Base-by-base conservation (phyloP, 2,888 invertebrate genomes). In the Thumatha senex region DNA sequence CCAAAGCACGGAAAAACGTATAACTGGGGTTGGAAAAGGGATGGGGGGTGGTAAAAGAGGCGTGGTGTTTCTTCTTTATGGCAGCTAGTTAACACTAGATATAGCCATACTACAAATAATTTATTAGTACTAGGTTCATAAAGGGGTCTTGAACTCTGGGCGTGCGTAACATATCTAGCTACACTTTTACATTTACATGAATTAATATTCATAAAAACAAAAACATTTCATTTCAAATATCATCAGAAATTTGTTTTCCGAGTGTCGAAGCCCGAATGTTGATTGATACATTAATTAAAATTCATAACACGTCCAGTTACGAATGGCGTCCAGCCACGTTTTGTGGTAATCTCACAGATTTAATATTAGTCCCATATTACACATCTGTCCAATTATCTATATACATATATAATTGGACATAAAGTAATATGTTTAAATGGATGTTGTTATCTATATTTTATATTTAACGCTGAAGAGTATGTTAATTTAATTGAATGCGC, bases 241-340 rank as follows among this genome's bases (percentile, higher is more conserved):
- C 47, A 50, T 45, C 51, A 41, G 51, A 2, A 7, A 39, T 18
- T 31, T 43, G 15, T 44, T 45, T 48, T 33, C 18, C 42, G 42
- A 56, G 45, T 45, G 48, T 45, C 31, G 44, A 51, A 43, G 40
- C 18, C 14, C 7, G 29, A 40, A 48, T 45, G 36, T 56, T 61
- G 56, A 64, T 57, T 60, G 59, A 68, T 66, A 55, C 18, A 55
- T 54, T 58, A 55, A 63, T 67, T 69, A 49, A 55, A 63, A 69
- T 69, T 66, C 67, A 66, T 54, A 48, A 51, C 61, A 58, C 61
- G 56, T 38, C 39, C 35, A 2, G 46, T n/a, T 39, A 53, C 49
- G 49, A 47, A 34, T 63, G 48, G 46, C 54, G 51, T 42, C 39
- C 38, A 29, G 35, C 43, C 51, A 55, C 58, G 56, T 46, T 51